phyloP scores from a whole-genome alignment of 1,140 invertebrate species.

The Drosophila repletoides region DNA sequence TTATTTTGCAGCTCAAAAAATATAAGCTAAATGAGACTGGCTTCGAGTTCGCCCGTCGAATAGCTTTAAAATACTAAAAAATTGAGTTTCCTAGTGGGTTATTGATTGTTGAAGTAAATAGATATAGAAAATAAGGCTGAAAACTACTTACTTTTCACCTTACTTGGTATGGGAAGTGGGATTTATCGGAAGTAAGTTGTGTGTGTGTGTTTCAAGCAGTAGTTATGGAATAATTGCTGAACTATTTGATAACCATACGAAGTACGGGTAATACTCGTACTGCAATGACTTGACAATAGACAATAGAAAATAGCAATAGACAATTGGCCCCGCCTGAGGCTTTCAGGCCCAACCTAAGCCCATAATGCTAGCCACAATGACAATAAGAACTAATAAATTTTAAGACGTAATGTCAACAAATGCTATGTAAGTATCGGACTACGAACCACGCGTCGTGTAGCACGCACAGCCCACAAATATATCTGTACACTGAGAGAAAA shows the following conservation, averaged over 20 bases:
- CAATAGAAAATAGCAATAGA: no score
- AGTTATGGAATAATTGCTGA: neutral
- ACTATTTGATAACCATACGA: neutral
- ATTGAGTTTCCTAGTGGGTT: no score
- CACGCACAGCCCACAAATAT: constrained; percentile 12
- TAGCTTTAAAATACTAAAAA: no score
- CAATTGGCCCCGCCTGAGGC: constrained; percentile 41
- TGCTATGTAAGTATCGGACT: constrained; percentile 38
- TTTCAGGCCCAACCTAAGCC: constrained; percentile 24
- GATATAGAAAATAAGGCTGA: no score
- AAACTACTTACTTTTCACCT: no score
- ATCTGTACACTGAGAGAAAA: neutral
- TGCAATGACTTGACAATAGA: constrained; percentile 21
- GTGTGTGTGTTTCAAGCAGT: no score
- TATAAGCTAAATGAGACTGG: no score
- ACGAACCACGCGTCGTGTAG: constrained; percentile 27
- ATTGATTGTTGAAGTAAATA: no score
- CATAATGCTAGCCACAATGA: constrained; percentile 42
- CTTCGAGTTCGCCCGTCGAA: no score
- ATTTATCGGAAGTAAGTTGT: no score
- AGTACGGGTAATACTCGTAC: neutral
- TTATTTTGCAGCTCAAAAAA: no score
- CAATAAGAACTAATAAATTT: constrained; percentile 74
- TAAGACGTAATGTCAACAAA: constrained; percentile 75
- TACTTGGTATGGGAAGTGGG: no score